These are phyloP conservation scores for Drosophila meridionalis DNA, from an alignment of 2,888 invertebrate genomes.

Conservation along the genomic window DNA sequence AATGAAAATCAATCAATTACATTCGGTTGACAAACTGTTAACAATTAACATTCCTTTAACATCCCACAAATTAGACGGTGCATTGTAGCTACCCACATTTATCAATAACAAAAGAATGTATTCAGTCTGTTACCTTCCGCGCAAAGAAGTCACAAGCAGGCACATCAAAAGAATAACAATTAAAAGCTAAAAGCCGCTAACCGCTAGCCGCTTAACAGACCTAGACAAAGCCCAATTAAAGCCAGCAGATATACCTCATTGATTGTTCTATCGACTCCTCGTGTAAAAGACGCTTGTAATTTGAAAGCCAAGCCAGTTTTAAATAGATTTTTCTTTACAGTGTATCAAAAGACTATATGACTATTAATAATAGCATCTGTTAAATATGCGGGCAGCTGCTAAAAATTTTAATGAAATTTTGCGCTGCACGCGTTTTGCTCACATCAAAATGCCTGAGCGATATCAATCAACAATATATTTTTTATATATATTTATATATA, in stretches of 20 bases:
- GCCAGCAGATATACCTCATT: conserved; percentile 9
- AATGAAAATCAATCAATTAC: not conserved
- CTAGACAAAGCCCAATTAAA: conserved; percentile 21
- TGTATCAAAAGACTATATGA: conserved; percentile 35
- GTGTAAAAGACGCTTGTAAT: conserved; percentile 19
- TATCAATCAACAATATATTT: conserved; percentile 68
- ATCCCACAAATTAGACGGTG: not conserved
- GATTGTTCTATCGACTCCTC: conserved; percentile 24
- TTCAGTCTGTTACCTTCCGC: not conserved
- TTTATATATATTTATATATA: not conserved
- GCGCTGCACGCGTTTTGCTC: conserved; percentile 53
- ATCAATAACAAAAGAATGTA: conserved; percentile 17
- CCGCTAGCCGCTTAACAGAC: conserved; percentile 5
- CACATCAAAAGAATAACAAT: conserved; percentile 38
- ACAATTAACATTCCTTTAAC: not conserved
- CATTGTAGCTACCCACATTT: not conserved
- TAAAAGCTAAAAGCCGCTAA: conserved; percentile 44
- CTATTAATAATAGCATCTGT: conserved; percentile 62
- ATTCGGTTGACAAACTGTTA: not conserved
- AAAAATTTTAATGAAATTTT: conserved; percentile 59
- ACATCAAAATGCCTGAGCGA: conserved; percentile 62
- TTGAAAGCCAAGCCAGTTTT: conserved; percentile 23
- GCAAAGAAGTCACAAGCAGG: conserved; percentile 14
- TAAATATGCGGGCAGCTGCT: conserved; percentile 54
- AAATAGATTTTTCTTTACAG: not conserved